phyloP scores from a whole-genome alignment of 2,797 vertebrate species.

The Stomatorhinus walkeri region DNA sequence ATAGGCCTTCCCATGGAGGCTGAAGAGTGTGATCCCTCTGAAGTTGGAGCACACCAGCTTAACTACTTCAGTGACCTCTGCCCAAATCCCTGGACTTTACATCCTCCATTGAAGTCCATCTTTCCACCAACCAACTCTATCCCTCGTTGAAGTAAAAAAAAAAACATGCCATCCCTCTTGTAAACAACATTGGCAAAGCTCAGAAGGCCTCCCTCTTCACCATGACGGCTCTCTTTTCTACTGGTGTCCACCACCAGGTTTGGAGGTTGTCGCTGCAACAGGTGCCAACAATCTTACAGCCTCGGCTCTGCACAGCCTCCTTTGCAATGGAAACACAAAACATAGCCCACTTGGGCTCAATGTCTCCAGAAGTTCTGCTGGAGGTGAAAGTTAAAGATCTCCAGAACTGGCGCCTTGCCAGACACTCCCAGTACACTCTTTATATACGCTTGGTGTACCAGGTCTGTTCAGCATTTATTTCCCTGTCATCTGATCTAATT shows the following conservation, averaged over 20 bases:
- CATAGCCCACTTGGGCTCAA: neutral
- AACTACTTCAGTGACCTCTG: neutral
- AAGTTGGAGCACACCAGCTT: too few species aligned
- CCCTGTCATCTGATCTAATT: too few species aligned
- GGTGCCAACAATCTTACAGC: neutral
- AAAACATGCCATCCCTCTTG: too few species aligned
- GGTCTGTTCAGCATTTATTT: too few species aligned
- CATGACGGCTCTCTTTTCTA: too few species aligned
- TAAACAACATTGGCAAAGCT: too few species aligned
- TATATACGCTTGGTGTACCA: too few species aligned
- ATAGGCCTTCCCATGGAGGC: neutral
- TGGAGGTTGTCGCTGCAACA: neutral
- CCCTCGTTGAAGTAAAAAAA: too few species aligned
- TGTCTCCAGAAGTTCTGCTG: neutral
- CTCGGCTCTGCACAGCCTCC: neutral
- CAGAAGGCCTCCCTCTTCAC: too few species aligned
- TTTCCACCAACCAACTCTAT: too few species aligned
- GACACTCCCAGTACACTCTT: too few species aligned
- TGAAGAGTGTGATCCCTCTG: neutral
- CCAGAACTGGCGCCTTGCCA: too few species aligned
- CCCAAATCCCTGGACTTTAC: neutral
- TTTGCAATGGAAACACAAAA: neutral
- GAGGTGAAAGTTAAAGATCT: neutral
- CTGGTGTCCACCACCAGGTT: neutral
- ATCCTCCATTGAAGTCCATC: neutral